A percentile compares a stretch with the other conserved stretches of the same genome.
phyloP scores from a whole-genome alignment of 2,888 invertebrate species.

The Cephus nigrinus region DNA sequence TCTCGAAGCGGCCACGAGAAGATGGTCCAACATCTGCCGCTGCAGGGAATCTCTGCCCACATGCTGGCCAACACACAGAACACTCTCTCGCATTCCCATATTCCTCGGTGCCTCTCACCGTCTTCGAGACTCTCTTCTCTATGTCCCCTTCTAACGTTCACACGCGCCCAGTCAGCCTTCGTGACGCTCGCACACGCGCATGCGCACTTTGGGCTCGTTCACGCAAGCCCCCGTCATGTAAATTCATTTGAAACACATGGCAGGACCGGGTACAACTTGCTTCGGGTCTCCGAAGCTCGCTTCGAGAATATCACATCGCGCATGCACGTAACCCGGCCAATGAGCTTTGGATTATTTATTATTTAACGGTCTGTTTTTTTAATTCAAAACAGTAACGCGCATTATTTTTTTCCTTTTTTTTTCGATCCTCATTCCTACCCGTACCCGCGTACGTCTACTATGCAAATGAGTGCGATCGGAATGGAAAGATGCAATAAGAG shows the following conservation, averaged over 20 bases:
- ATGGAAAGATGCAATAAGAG: not conserved
- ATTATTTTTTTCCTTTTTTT: not conserved
- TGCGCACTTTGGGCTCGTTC: not conserved
- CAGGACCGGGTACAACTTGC: slow-evolving; percentile 11
- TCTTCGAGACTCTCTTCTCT: slow-evolving; percentile 5
- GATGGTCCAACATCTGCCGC: slow-evolving; percentile 60
- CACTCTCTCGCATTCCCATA: slow-evolving; percentile 9
- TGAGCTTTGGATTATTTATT: not conserved
- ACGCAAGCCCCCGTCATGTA: slow-evolving; percentile 41
- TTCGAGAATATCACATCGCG: not conserved
- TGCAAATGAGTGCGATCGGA: not conserved
- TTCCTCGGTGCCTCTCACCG: slow-evolving; percentile 3
- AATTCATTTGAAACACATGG: slow-evolving; percentile 53
- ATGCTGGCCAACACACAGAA: slow-evolving; percentile 37
- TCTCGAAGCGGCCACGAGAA: slow-evolving; percentile 37
- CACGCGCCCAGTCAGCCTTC: slow-evolving; percentile 1
- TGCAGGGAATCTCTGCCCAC: slow-evolving; percentile 60
- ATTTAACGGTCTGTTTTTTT: not conserved
- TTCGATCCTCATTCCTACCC: not conserved
- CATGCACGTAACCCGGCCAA: not conserved
- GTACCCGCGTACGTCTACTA: not conserved
- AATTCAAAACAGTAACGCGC: not conserved
- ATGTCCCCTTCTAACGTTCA: not conserved
- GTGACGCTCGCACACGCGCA: slow-evolving; percentile 16
- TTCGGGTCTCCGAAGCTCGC: not conserved